Evolutionary conservation across 1,140 invertebrate species (phyloP), one percentile per base, ranked within the genome.

Genomic region (Pomacea maculata): DNA sequence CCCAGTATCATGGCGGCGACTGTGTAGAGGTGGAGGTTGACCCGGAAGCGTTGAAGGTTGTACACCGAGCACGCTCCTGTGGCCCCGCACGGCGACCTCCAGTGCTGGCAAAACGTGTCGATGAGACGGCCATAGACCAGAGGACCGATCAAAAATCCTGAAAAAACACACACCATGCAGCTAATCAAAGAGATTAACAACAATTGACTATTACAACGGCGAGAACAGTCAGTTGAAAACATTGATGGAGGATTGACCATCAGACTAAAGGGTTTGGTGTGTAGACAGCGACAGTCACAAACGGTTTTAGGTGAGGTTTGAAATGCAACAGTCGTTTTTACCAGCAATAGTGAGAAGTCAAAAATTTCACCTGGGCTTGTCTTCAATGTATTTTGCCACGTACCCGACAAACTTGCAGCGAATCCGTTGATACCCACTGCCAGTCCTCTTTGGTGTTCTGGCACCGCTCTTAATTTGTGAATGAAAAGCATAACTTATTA

Each of bases 11-110:
- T 75, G 29, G 45, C n/a, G 45, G 0, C 54, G n/a, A 68, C 63
- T 19, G 64, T 75, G 73, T 75, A 75, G 73, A 57, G 45, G 29
- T 83, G 82, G 21, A 83, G 25, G 34, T 80, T 78, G 25, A 75
- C 19, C 61, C 79, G 34, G 21, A 80, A 75, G 70, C 71, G 67
- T 17, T 80, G 21, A 10, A 74, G 75, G 64, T 83, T 76, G 64
- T 83, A 83, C n/a, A 83, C n/a, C 3, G 68, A 54, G 71, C 82
- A 83, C 63, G 67, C 67, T 34, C 82, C 79, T 52, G 21, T 25
- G 7, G 72, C 71, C 1, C 70, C 79, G 75, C 76, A 80, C 17
- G 55, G 55, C 15, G 63, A 19, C 2, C 68, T 55, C 82, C 79
- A 78, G 21, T 73, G 34, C 7, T 74, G n/a, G 71, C 82, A 83